Conservation (phyloP, 2,797 vertebrate species). For the Sebastes trivittatus region DNA sequence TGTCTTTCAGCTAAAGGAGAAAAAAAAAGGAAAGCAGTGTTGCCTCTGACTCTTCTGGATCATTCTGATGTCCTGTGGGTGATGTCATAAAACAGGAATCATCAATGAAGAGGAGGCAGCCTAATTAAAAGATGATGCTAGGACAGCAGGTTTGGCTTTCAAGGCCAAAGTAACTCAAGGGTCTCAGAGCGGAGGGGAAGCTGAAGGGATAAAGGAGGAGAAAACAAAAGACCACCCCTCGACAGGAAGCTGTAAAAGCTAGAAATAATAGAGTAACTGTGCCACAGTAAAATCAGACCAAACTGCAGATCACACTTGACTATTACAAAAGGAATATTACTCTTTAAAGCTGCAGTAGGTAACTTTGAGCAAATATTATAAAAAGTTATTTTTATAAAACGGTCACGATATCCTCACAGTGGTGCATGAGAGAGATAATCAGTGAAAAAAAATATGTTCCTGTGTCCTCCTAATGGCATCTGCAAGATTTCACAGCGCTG, state of each 20-base stretch:
- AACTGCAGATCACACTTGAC: neutral
- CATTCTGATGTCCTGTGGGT: conserved; percentile 50
- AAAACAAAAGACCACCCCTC: conserved; percentile 22
- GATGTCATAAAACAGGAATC: conserved; percentile 10
- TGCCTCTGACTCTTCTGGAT: conserved; percentile 22
- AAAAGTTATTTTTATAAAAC: too few relatives aligned
- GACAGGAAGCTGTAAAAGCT: conserved; percentile 31
- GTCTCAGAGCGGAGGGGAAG: conserved; percentile 31
- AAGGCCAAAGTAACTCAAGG: conserved; percentile 49
- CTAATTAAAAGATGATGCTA: conserved; percentile 63
- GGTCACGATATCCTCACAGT: too few relatives aligned
- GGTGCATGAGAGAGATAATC: too few relatives aligned
- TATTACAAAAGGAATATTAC: neutral
- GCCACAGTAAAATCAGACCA: neutral
- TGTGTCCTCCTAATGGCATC: too few relatives aligned
- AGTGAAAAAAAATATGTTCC: too few relatives aligned
- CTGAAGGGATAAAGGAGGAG: neutral
- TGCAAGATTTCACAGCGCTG: too few relatives aligned
- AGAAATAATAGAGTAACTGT: conserved; percentile 22
- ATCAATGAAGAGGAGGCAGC: conserved; percentile 28
- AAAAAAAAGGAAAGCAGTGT: conserved; percentile 4
- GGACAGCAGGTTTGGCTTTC: conserved; percentile 45
- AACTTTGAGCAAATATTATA: fast-evolving
- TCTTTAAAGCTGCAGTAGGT: too few relatives aligned
- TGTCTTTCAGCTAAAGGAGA: neutral